These are phyloP conservation scores for Tachyglossus aculeatus DNA, from an alignment of 2,797 vertebrate genomes.

Conservation along the genomic window DNA sequence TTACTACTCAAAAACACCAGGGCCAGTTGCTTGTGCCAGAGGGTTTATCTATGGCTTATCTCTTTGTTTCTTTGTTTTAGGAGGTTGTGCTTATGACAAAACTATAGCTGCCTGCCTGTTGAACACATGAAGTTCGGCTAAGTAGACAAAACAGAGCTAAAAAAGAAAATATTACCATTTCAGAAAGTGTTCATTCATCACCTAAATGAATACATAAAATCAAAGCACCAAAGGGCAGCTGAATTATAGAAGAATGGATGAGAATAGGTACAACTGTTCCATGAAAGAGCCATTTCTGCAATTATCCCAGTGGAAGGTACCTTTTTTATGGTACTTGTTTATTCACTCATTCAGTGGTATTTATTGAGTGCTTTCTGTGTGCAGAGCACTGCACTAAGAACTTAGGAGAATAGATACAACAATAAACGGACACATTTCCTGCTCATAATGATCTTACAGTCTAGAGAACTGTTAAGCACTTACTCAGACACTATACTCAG, in stretches of 20 bases:
- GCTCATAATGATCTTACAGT: too few species aligned
- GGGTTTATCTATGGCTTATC: not conserved
- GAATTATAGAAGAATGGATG: too few species aligned
- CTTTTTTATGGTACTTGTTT: too few species aligned
- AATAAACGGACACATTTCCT: too few species aligned
- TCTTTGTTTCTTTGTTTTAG: not conserved
- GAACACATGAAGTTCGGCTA: not conserved
- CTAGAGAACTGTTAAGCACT: too few species aligned
- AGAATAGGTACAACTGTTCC: constrained; percentile 45
- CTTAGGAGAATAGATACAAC: too few species aligned
- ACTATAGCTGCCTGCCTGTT: not conserved
- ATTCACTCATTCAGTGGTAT: too few species aligned
- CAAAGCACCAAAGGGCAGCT: not conserved
- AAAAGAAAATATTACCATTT: not conserved
- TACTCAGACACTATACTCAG: too few species aligned
- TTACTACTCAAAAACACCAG: too few species aligned
- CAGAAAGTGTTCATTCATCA: constrained; percentile 15
- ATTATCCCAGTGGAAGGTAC: constrained; percentile 1
- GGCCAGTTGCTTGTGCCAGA: not conserved
- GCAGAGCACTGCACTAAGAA: too few species aligned
- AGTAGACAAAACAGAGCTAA: not conserved
- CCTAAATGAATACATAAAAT: not conserved
- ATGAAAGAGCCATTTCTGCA: constrained; percentile 31
- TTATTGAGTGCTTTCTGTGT: too few species aligned
- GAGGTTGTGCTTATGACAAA: too few species aligned